Base-by-base conservation (phyloP, 2,113 vertebrate genomes). In the Loxodonta africana region DNA sequence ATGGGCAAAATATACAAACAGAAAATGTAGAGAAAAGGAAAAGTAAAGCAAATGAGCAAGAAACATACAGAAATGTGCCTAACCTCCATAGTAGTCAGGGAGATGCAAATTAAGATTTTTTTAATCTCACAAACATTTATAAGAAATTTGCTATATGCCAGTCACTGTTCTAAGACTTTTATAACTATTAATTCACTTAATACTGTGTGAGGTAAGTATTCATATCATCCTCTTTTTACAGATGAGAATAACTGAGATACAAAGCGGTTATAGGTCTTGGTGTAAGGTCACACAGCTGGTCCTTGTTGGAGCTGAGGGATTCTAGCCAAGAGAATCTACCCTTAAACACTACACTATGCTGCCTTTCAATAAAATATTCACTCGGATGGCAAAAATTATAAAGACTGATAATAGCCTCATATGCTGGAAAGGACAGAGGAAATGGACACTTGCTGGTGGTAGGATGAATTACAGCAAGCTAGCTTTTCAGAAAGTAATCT, bases 21-120 rank as follows among this genome's bases (percentile, higher is more conserved):
- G 44, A 91, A 89, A 85, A 91, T 48, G 80, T 76, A 83, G 15
- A 94, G 83, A 60, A 88, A 88, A 62, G 2, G n/a, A 65, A 90
- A 84, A 82, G 30, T 41, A 73, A 84, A 82, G 30, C 44, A 73
- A 93, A 93, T 8, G 65, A 71, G 12, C 20, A 74, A 80, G 48
- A 82, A 46, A 62, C 53, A 80, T 4, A 33, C 21, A 93, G 44
- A 91, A 96, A 90, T 91, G 74, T 20, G 44, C 15, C 28, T 26
- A 78, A 67, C 4, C 14, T 90, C 44, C 77, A 37, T 83, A 84
- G 76, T 12, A 46, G 44, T 69, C 8, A 78, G 67, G 37, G 20
- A 91, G 74, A 87, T 87, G 11, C 23, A 78, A 95, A 30, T 46
- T 71, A 87, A 91, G 20, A 57, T 60, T 82, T 84, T 37, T 94